A percentile compares a stretch with the other conserved stretches of the same genome.
phyloP scores from a whole-genome alignment of 1,140 invertebrate genomes.

The Eriocheir sinensis region DNA sequence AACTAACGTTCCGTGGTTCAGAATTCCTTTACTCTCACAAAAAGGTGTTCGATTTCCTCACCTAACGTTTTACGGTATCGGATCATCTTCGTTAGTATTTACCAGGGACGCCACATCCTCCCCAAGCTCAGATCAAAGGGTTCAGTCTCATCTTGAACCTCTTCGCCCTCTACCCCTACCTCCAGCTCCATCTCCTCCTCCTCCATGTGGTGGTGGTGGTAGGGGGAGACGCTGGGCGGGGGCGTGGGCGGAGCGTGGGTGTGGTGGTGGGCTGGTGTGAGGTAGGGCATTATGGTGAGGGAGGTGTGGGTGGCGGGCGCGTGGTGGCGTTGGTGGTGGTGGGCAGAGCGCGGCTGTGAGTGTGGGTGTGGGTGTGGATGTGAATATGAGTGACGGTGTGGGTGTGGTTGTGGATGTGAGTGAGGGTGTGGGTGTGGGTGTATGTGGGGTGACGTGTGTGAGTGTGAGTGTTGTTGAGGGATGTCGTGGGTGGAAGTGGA shows the following conservation, averaged over 20 bases:
- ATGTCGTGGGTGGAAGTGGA: background rate
- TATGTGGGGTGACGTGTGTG: background rate
- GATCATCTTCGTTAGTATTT: background rate
- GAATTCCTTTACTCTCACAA: too few relatives aligned
- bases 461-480: background rate
- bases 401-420: conserved; percentile 35
- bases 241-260: background rate
- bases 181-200: conserved; percentile 23
- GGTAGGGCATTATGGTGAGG: background rate
- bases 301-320: background rate
- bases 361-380: conserved; percentile 34
- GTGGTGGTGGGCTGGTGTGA: background rate
- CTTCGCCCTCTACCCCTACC: background rate
- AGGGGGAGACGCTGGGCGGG: conserved; percentile 36
- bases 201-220: background rate
- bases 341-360: background rate
- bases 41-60: too few relatives aligned
- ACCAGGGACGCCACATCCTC: conserved; percentile 68
- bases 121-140: conserved; percentile 60
- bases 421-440: background rate
- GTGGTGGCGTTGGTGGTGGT: background rate
- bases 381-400: conserved; percentile 50
- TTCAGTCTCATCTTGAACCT: background rate
- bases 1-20: too few relatives aligned
- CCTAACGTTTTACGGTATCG: too few relatives aligned